Evolutionary conservation across 2,888 invertebrate genomes (phyloP).

Genomic region (Hyposoter dolosus): DNA sequence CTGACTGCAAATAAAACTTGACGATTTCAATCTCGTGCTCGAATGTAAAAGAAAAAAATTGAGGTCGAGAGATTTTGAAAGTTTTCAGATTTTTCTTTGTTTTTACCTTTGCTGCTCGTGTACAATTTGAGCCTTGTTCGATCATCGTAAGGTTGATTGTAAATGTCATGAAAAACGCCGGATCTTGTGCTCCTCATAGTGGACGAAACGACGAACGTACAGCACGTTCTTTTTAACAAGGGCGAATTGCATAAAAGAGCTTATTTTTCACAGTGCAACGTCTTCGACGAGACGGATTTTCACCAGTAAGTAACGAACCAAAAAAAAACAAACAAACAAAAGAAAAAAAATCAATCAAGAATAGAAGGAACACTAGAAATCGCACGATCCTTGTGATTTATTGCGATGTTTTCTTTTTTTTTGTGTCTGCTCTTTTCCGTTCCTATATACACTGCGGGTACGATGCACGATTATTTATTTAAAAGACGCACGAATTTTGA

Average conservation of each 20-base stretch:
- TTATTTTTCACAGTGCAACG: constrained; percentile 35
- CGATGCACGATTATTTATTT: constrained; percentile 55
- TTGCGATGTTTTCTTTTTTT: constrained; percentile 4
- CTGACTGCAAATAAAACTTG: background rate
- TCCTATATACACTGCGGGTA: background rate
- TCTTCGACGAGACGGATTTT: constrained; percentile 34
- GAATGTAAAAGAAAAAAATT: background rate
- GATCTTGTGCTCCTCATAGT: constrained; percentile 80
- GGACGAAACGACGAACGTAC: constrained; percentile 51
- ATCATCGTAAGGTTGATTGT: constrained; percentile 85
- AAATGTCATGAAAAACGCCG: constrained; percentile 85
- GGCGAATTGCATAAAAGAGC: constrained; percentile 58
- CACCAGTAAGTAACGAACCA: constrained; percentile 34
- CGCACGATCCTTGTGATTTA: constrained; percentile 16
- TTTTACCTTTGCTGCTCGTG: constrained; percentile 82
- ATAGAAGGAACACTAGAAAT: background rate
- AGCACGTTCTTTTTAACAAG: constrained; percentile 26
- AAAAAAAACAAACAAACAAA: constrained; percentile 47
- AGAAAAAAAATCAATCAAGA: background rate
- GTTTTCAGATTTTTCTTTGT: constrained; percentile 3
- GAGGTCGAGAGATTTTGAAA: background rate
- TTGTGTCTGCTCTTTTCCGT: background rate
- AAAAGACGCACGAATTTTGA: constrained; percentile 70
- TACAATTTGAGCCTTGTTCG: constrained; percentile 82
- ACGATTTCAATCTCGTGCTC: background rate